These are phyloP conservation scores for Rattus norvegicus DNA, from an alignment of 2,113 vertebrate species.

Conservation along the genomic window GRCr8 NC_086031.1:92897501-92898000, in stretches of 20 bases:
- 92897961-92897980: background rate
- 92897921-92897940: background rate
- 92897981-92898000: background rate
- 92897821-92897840: background rate
- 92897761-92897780: background rate
- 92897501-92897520: background rate
- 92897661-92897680: background rate
- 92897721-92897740: slow-evolving; percentile 4
- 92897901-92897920: background rate
- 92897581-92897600: background rate
- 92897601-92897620: background rate
- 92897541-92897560: background rate
- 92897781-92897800: background rate
- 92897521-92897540: background rate
- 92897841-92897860: background rate
- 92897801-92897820: slow-evolving; percentile 17
- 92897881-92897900: background rate
- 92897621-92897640: background rate
- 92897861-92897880: slow-evolving; percentile 9
- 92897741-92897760: background rate
- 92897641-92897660: background rate
- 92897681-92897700: background rate
- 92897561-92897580: background rate
- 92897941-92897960: background rate
- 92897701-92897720: background rate